Conservation (phyloP, 2,797 vertebrate genomes). For the Muraenolepis orangiensis region DNA sequence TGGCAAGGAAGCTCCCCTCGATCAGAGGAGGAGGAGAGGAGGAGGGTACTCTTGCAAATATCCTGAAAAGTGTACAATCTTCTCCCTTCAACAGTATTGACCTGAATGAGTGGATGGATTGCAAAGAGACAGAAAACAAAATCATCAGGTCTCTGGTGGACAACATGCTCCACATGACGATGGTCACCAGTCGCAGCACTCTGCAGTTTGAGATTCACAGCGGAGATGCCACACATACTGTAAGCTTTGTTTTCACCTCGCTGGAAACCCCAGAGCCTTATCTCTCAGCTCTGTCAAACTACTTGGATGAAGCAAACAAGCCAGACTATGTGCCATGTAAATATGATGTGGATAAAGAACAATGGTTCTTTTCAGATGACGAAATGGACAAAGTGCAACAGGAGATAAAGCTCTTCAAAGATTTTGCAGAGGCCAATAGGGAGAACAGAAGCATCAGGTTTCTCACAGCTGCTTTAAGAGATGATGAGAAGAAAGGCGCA, state of each 20-base stretch:
- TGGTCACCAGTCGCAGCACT: neutral
- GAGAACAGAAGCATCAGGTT: constrained; percentile 28
- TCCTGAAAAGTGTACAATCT: constrained; percentile 28
- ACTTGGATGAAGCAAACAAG: constrained; percentile 29
- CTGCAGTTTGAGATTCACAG: constrained; percentile 7
- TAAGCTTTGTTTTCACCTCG: constrained; percentile 30
- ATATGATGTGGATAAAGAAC: constrained; percentile 18
- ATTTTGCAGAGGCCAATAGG: constrained; percentile 43
- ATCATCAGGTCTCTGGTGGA: constrained; percentile 32
- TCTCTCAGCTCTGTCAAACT: constrained; percentile 23
- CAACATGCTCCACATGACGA: constrained; percentile 17
- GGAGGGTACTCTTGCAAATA: constrained; percentile 28
- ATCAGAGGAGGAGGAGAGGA: constrained; percentile 44
- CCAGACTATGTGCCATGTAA: neutral
- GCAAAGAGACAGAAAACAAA: constrained; percentile 38
- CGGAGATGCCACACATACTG: constrained; percentile 1
- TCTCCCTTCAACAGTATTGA: constrained; percentile 39
- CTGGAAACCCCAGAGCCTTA: constrained; percentile 1
- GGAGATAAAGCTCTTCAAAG: constrained; percentile 32
- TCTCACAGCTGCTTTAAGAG: constrained; percentile 26
- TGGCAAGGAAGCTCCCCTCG: constrained; percentile 30
- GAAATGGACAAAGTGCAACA: neutral
- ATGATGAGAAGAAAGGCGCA: constrained; percentile 37
- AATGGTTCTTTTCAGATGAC: constrained; percentile 21
- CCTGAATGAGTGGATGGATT: constrained; percentile 53